Evolutionary conservation across 2,113 vertebrate genomes (phyloP), one percentile per base, ranked within the genome.

Genomic region (Dromaius novaehollandiae): DNA sequence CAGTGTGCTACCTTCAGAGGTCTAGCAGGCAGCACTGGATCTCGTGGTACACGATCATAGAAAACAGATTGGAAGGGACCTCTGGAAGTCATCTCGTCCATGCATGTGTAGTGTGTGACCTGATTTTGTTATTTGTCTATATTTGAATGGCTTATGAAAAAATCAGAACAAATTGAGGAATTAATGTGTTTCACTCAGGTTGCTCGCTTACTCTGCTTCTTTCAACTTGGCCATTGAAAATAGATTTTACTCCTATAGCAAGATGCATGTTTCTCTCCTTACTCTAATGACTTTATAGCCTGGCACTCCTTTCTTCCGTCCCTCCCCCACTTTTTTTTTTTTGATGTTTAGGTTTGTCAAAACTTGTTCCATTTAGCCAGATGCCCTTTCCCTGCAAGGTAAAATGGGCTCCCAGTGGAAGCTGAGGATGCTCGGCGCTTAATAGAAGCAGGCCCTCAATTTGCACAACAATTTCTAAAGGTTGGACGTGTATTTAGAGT

Each of bases 81-180:
- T 58, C 44, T 84, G 73, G 55, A 75, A 40, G 21, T 18, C 13
- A 1, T 12, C 2, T 13, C 22, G 66, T 51, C 80, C 6, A 3
- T 3, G 5, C 7, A 7, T 11, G 13, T 58, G 50, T 1, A 1
- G 30, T 38, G 14, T 12, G 48, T 9, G 36, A 68, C 17, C 15
- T 66, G 58, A 5, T 18, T 34, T n/a, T 84, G 48, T 86, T 61
- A 7, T 56, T 69, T 12, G 28, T 20, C 42, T 70, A 5, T 14
- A 2, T 40, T 38, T 53, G 44, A 34, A 65, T 5, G 4, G n/a
- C 9, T 65, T 16, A 18, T 1, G 16, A 34, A 32, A 58, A 69
- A 58, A 38, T 4, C 1, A 1, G 13, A 56, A 36, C 20, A 44
- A 85, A 73, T 48, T 16, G 48, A 26, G 34, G 14, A 40, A 44